A percentile compares a stretch with the other conserved stretches of the same genome.
phyloP scores from a whole-genome alignment of 2,797 vertebrate species.

The Clarias laeviceps region DNA sequence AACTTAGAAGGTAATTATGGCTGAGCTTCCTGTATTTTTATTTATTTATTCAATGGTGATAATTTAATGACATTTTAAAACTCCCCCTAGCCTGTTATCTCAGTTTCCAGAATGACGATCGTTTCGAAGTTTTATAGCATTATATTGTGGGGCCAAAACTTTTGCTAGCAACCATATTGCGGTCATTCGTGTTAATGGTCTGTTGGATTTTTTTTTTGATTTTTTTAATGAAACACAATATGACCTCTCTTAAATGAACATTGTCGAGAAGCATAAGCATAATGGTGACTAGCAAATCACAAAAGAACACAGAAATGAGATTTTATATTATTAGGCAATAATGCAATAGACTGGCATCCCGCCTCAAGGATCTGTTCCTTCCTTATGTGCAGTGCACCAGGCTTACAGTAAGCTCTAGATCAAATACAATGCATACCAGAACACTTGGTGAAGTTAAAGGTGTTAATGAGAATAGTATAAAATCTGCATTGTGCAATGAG shows the following conservation, averaged over 20 bases:
- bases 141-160: neutral
- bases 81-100: neutral
- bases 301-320: neutral
- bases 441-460: neutral
- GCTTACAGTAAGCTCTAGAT: neutral
- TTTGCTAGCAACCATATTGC: neutral
- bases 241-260: neutral
- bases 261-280: neutral
- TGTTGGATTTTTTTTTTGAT: neutral
- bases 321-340: neutral
- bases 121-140: too few relatives aligned
- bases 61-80: neutral
- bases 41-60: too few relatives aligned
- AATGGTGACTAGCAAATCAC: neutral
- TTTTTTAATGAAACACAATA: neutral
- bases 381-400: too few relatives aligned
- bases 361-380: neutral
- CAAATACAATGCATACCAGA: neutral
- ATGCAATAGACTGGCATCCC: neutral
- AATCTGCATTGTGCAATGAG: neutral
- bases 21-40: neutral
- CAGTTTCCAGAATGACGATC: neutral
- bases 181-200: neutral
- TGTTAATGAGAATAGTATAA: neutral
- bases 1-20: neutral